Conservation (phyloP, 1,140 invertebrate species). For the Drosophila repleta region DNA sequence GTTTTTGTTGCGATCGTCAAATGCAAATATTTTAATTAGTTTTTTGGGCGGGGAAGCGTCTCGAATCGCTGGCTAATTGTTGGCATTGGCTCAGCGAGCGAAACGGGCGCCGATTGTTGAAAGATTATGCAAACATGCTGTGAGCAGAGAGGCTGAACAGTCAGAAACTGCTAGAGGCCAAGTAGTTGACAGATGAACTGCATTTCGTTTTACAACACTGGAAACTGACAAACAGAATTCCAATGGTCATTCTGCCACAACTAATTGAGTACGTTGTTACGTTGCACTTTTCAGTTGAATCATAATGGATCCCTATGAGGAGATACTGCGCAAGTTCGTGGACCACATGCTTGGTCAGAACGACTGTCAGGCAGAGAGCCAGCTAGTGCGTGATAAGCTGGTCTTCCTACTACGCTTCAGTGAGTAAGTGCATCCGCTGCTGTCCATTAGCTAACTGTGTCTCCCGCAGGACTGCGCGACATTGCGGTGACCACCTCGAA, state of each 20-base stretch:
- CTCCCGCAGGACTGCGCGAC: constrained; percentile 21
- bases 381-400: constrained; percentile 10
- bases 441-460: background rate
- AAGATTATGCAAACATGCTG: constrained; percentile 66
- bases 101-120: constrained; percentile 51
- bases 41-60: constrained; percentile 56
- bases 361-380: background rate
- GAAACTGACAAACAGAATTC: background rate
- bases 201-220: background rate
- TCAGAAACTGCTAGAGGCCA: background rate
- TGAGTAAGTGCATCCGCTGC: constrained; percentile 26
- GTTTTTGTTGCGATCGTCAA: constrained; percentile 61
- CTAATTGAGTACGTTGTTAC: background rate
- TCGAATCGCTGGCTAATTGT: constrained; percentile 50
- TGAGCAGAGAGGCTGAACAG: constrained; percentile 22
- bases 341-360: constrained; percentile 23
- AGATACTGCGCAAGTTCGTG: constrained; percentile 14
- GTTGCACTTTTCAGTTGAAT: background rate
- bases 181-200: background rate
- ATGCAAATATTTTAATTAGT: constrained; percentile 78
- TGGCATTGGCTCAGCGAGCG: constrained; percentile 32
- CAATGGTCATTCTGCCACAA: too few relatives aligned
- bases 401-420: constrained; percentile 18
- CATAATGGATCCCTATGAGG: constrained; percentile 43
- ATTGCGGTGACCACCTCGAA: constrained; percentile 23